Base-by-base conservation (phyloP, 2,113 vertebrate species). In the Stomatorhinus ivindoensis region DNA sequence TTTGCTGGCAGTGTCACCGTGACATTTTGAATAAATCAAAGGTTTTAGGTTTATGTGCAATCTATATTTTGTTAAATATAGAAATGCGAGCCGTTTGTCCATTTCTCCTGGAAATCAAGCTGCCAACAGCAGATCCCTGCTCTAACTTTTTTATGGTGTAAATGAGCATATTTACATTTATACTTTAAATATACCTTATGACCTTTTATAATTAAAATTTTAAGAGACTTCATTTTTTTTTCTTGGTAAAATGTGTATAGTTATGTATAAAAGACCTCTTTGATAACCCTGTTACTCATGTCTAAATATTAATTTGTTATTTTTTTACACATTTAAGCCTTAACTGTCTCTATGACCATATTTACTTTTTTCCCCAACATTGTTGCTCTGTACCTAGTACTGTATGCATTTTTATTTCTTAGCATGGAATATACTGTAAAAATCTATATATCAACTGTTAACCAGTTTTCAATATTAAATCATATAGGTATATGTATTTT, bases 251-350 rank as follows among this genome's bases (percentile, higher is more conserved):
- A 94, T 95, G 94, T 95, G 92, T 94, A 95, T 93, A 91, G 91
- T 96, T 94, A 93, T 92, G 93, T 95, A 96, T 93, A 93, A 94
- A 93, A 95, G 95, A 94, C 94, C 50, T 95, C 94, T 94, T 95
- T 95, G 93, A 95, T 96, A 96, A 96, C 96, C 93, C 95, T 94
- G 91, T 96, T 96, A 96, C 97, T 95, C 94, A 93, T 95, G 93
- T 95, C 95, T 89, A 92, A 92, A 92, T 92, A 92, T 90, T 92
- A 91, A 92, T 92, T 93, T 90, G 92, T 93, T 95, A 93, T 95
- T 95, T 92, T 95, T 97, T 96, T 96, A 96, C 97, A 96, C 96
- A 95, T 97, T 97, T 98, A 97, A 96, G 97, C 97, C 97, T 98
- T 98, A 97, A 98, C 96, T 96, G 94, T 96, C 91, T 93, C 92